Evolutionary conservation across 2,888 invertebrate species (phyloP).

Genomic region (Axea sp.): DNA sequence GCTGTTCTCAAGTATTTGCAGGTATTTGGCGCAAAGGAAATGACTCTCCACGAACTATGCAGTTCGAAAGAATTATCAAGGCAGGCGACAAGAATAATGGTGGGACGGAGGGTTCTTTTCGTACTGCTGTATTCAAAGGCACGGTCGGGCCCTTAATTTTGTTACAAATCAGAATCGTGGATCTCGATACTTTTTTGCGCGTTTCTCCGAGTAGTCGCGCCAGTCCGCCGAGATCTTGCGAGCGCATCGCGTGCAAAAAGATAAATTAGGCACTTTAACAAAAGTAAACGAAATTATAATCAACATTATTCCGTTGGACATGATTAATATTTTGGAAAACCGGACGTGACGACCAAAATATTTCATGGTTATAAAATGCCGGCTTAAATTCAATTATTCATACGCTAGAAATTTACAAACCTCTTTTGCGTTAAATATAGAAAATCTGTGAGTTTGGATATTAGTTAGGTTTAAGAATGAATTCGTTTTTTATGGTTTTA

Average conservation of each 20-base stretch:
- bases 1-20: slow-evolving; percentile 47
- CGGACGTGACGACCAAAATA: slow-evolving; percentile 17
- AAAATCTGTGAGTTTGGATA: no score
- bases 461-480: no score
- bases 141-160: slow-evolving; percentile 55
- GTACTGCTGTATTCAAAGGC: slow-evolving; percentile 53
- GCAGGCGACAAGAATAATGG: slow-evolving; percentile 59
- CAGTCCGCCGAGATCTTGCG: slow-evolving; percentile 36
- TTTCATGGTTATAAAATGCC: slow-evolving; percentile 38
- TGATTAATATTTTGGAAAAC: slow-evolving; percentile 38
- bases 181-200: slow-evolving; percentile 56
- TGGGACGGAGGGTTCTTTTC: slow-evolving; percentile 51
- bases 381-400: slow-evolving; percentile 31
- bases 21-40: slow-evolving; percentile 56
- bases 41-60: slow-evolving; percentile 56
- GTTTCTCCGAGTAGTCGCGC: slow-evolving; percentile 33
- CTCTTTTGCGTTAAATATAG: no score
- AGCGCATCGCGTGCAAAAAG: slow-evolving; percentile 40
- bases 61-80: slow-evolving; percentile 61
- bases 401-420: slow-evolving; percentile 22
- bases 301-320: slow-evolving; percentile 35
- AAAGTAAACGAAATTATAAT: slow-evolving; percentile 53
- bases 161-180: slow-evolving; percentile 59
- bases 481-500: no score
- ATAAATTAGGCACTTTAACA: slow-evolving; percentile 50